Base-by-base conservation (phyloP, 2,797 vertebrate species). In the Sylvia borin region DNA sequence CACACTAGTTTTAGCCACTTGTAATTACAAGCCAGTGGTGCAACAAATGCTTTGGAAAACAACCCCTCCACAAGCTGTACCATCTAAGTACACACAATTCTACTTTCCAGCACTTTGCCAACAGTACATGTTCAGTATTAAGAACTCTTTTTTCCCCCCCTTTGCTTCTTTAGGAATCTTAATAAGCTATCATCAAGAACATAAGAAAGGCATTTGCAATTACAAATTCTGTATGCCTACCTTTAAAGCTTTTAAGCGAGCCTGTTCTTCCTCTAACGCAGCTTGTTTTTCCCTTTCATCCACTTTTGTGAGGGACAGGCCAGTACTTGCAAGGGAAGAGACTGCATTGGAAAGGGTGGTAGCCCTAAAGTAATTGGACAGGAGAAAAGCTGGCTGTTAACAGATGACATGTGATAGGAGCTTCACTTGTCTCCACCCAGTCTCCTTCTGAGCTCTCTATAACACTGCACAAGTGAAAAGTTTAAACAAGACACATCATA, bases 201-300 rank as follows among this genome's bases (percentile, higher is more conserved):
- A 27, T 0, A 27, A 6, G 7, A 80, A 66, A 65, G 78, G 20
- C 11, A 10, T 47, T 85, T 87, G 40, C 15, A 20, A 47, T 58
- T 71, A 34, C 26, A 71, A 85, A 64, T 13, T 61, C 42, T 31
- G n/a, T 14, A 82, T 42, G 94, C 90, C 18, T 97, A 99, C 99
- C 98, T 99, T 99, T 96, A 99, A 98, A 97, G 99, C 98, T 98
- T 99, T 99, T 90, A 99, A 98, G 93, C 99, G 98, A 64, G 99
- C 98, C 96, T 99, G 99, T 76, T 99, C 99, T 96, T 99, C 99
- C 93, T 99, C 99, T 32, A 99, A 98, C 2, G 99, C 99, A n/a
- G 99, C 99, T 96, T 99, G 99, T 95, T 99, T 99, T 98, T 99
- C 99, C 96, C 99, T 99, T 98, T 99, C 99, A 91, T 99, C 99